Evolutionary conservation across 2,797 vertebrate genomes (phyloP).

Genomic region (Acanthis flammea): DNA sequence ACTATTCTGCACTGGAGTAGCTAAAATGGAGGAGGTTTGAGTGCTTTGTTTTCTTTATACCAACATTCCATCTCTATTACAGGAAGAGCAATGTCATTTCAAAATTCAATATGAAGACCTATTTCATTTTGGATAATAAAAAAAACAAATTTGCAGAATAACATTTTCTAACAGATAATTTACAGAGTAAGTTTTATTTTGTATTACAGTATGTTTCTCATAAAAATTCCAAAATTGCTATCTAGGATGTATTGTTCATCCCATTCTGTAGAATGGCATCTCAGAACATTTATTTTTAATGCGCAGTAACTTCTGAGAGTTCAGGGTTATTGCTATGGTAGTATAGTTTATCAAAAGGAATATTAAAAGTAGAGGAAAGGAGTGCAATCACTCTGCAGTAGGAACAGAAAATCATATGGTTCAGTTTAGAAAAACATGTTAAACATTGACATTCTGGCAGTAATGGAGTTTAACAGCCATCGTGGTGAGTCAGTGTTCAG

Average conservation of each 20-base stretch:
- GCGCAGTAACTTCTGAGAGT: background rate
- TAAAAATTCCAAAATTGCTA: constrained; percentile 38
- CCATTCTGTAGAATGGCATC: background rate
- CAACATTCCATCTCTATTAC: constrained; percentile 17
- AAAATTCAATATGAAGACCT: constrained; percentile 41
- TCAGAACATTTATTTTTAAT: constrained; percentile 36
- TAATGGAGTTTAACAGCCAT: constrained; percentile 11
- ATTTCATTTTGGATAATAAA: constrained; percentile 54
- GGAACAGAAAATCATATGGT: constrained; percentile 22
- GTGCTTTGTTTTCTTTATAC: constrained; percentile 13
- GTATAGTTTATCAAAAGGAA: constrained; percentile 40
- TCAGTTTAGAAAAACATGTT: constrained; percentile 32
- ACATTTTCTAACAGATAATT: constrained; percentile 44
- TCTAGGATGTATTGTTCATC: background rate
- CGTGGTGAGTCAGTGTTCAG: background rate
- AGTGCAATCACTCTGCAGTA: background rate
- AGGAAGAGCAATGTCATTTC: constrained; percentile 15
- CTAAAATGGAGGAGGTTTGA: background rate
- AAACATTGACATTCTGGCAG: background rate
- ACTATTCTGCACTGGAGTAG: background rate
- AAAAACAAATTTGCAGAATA: constrained; percentile 44
- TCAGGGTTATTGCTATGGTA: constrained; percentile 30
- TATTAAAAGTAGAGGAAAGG: constrained; percentile 36
- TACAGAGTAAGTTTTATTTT: constrained; percentile 45
- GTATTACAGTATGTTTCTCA: constrained; percentile 17